Conservation (phyloP, 2,888 invertebrate genomes). For the Andrena dorsata region DNA sequence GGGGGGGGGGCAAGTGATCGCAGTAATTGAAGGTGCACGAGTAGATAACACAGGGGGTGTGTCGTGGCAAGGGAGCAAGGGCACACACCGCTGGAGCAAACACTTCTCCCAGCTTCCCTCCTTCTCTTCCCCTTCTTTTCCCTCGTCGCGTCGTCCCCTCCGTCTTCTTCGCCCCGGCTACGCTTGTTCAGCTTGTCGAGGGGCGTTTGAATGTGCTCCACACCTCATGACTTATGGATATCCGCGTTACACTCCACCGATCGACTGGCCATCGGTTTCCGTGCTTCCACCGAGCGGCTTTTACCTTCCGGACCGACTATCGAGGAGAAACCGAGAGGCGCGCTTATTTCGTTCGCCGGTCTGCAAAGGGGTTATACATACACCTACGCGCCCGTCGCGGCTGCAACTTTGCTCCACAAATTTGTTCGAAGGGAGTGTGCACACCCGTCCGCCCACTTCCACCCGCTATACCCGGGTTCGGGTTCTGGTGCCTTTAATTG, state of each 20-base stretch:
- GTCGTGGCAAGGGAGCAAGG: neutral
- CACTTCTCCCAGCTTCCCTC: constrained; percentile 63
- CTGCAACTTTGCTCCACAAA: no score
- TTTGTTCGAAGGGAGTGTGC: no score
- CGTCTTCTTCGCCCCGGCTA: constrained; percentile 28
- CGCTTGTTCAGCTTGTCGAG: constrained; percentile 64
- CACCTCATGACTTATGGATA: constrained; percentile 79
- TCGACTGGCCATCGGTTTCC: constrained; percentile 57
- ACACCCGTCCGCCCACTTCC: no score
- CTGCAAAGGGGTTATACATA: neutral
- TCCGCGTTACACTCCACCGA: constrained; percentile 74
- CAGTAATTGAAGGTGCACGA: constrained; percentile 40
- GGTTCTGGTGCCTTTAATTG: no score
- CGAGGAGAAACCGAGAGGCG: neutral
- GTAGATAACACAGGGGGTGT: constrained; percentile 36
- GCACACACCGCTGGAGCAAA: constrained; percentile 62
- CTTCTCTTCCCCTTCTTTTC: constrained; percentile 52
- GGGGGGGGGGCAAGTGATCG: constrained; percentile 11
- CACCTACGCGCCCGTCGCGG: neutral
- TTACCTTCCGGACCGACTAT: neutral
- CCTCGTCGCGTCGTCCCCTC: neutral
- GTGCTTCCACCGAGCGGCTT: neutral
- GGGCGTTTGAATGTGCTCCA: constrained; percentile 65
- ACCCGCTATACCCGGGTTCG: no score
- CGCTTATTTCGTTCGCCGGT: constrained; percentile 14